Evolutionary conservation across 2,888 invertebrate genomes (phyloP).

Genomic region (Chrysotoxum bicinctum): DNA sequence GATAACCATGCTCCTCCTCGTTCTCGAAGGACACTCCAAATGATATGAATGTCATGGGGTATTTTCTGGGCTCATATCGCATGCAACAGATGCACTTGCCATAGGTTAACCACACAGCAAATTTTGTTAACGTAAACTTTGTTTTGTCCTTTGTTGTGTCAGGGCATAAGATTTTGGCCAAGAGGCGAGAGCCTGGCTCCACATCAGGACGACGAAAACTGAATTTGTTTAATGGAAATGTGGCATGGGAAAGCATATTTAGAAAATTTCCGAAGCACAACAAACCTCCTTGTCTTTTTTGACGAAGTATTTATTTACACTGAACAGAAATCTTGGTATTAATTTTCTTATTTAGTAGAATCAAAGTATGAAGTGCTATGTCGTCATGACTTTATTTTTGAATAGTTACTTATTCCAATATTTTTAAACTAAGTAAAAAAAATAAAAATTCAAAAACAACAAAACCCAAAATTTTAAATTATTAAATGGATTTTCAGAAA

Average conservation of each 20-base stretch:
- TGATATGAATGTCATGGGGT: slow-evolving; percentile 64
- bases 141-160: slow-evolving; percentile 66
- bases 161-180: slow-evolving; percentile 56
- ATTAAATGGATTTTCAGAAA: no score
- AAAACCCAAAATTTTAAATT: no score
- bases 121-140: slow-evolving; percentile 72
- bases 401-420: no score
- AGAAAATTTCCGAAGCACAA: slow-evolving; percentile 46
- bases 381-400: no score
- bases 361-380: no score
- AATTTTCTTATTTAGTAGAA: no score
- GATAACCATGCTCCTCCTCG: slow-evolving; percentile 8
- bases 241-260: slow-evolving; percentile 53
- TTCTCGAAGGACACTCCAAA: slow-evolving; percentile 32
- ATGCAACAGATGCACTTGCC: slow-evolving; percentile 73
- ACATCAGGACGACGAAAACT: slow-evolving; percentile 29
- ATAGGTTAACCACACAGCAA: slow-evolving; percentile 72
- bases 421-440: no score
- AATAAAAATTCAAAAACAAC: no score
- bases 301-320: slow-evolving; percentile 35
- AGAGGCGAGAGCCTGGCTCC: neutral
- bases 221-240: slow-evolving; percentile 67
- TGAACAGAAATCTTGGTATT: no score
- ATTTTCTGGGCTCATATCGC: slow-evolving; percentile 68
- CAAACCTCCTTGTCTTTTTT: slow-evolving; percentile 45